Evolutionary conservation across 1,140 invertebrate species (phyloP), one percentile per base, ranked within the genome.

Genomic region (Trachymyrmex septentrionalis): DNA sequence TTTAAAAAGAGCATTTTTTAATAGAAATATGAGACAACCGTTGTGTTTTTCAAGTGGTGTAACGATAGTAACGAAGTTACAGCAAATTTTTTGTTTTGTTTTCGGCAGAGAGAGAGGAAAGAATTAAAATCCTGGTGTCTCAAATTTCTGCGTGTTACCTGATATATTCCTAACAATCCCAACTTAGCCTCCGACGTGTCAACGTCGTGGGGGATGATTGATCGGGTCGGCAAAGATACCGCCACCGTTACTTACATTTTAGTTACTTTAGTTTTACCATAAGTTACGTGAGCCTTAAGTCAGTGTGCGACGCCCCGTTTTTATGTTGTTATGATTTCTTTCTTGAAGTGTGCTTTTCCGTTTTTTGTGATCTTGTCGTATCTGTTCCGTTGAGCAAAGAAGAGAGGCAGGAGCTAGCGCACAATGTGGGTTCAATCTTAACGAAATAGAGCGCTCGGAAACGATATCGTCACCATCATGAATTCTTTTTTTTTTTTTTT

Each of bases 321-420:
- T 93, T 92, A 87, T 91, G 90, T 92, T 90, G 71, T 93, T 93
- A 91, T 91, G 87, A 91, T 91, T 91, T 91, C 85, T 91, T 91
- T 87, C 87, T 82, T 88, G 84, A 81, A 19, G 55, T 87, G 44
- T 86, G 73, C 61, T 85, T 86, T 88, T 88, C 67, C 64, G 27
- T 78, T 87, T 87, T 87, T 53, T 66, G 57, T 88, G 59, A 71
- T 72, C 87, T 85, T 87, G 59, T 72, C 86, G 73, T 84, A 85
- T 91, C 61, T 89, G 38, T 91, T 91, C 55, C 77, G 57, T 90
- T 77, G 34, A 64, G 34, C 63, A 63, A 55, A 59, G 61, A 50
- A 21, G 63, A 59, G 72, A 61, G 14, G 48, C 48, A 50, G 75
- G 75, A 34, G 72, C 55, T 27, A 30, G 53, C 19, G 66, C 53